These are phyloP conservation scores for Diglossa brunneiventris DNA, from an alignment of 2,113 vertebrate species.

Conservation along the genomic window DNA sequence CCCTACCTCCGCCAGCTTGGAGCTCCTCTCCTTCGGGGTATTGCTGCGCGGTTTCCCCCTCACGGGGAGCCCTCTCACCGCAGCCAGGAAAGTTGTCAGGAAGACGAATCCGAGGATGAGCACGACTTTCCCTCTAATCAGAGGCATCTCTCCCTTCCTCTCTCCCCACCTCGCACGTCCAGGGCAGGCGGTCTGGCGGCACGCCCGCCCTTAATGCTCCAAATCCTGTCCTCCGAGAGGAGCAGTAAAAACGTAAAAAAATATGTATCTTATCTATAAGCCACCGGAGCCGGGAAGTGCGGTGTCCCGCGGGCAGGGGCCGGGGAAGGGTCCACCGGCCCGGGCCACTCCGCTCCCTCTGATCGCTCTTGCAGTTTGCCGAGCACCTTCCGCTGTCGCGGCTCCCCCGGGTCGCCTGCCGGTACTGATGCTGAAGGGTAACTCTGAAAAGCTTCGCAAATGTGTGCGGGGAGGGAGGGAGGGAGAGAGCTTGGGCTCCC, in stretches of 20 bases:
- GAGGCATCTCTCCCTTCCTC: slow-evolving; percentile 68
- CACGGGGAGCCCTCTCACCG: slow-evolving; percentile 74
- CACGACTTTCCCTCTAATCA: slow-evolving; percentile 52
- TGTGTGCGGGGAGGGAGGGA: neutral
- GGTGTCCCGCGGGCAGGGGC: neutral
- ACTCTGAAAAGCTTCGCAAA: neutral
- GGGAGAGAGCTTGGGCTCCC: neutral
- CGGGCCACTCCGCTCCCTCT: neutral
- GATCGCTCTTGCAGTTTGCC: slow-evolving; percentile 5
- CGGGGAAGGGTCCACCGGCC: neutral
- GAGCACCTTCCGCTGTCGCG: neutral
- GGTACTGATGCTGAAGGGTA: slow-evolving; percentile 25
- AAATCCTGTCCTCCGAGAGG: neutral
- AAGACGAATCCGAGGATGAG: slow-evolving; percentile 69
- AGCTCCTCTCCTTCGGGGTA: slow-evolving; percentile 60
- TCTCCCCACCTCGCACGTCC: neutral
- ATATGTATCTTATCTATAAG: neutral
- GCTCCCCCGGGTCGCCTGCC: neutral
- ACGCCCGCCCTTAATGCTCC: neutral
- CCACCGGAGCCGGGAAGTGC: neutral
- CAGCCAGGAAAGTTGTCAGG: slow-evolving; percentile 63
- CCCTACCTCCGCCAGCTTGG: slow-evolving; percentile 71
- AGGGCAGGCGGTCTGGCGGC: neutral
- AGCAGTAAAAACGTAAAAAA: neutral
- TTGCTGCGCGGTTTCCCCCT: slow-evolving; percentile 60